phyloP scores from a whole-genome alignment of 2,113 vertebrate genomes.

The Brachypteracias leptosomus region DNA sequence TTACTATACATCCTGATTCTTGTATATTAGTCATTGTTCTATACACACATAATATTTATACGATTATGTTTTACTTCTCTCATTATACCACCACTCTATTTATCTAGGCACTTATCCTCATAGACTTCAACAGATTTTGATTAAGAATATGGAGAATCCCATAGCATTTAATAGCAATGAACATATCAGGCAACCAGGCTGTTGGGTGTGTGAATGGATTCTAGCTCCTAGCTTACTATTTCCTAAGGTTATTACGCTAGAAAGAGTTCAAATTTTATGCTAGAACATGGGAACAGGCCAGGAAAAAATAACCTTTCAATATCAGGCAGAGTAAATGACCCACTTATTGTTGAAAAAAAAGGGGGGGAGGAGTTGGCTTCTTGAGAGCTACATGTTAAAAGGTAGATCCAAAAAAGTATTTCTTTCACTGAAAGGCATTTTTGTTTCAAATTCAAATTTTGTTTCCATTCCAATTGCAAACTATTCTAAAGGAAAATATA shows the following conservation, averaged over 20 bases:
- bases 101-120: background rate
- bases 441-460: background rate
- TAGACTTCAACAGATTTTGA: background rate
- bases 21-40: background rate
- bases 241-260: background rate
- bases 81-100: background rate
- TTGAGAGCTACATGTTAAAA: fast-evolving
- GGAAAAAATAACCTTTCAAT: background rate
- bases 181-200: background rate
- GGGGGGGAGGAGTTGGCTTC: too few species aligned
- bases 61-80: background rate
- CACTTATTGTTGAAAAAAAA: background rate
- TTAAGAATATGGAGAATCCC: background rate
- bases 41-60: background rate
- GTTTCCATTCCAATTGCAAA: background rate
- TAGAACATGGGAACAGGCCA: background rate
- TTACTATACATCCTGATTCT: background rate
- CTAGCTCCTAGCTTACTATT: background rate
- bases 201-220: background rate
- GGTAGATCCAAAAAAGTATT: background rate
- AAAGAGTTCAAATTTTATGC: background rate
- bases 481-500: background rate
- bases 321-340: background rate
- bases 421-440: background rate
- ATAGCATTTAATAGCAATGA: background rate